A percentile compares a stretch with the other conserved stretches of the same genome.
Conservation (phyloP, 2,888 invertebrate species). For the Margaritifera margaritifera region DNA sequence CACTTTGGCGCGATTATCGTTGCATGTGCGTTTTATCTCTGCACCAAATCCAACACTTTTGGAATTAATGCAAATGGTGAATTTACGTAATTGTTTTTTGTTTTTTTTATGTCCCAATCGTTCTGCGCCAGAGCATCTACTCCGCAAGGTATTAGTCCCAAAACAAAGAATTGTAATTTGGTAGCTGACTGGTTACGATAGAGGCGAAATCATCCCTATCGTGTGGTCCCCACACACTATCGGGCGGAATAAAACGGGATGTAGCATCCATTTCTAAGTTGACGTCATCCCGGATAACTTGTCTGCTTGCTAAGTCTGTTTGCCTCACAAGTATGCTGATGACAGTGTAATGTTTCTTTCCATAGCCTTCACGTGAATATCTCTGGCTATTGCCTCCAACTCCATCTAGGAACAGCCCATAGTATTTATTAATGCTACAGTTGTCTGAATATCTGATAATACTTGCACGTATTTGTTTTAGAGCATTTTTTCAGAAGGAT, state of each 20-base stretch:
- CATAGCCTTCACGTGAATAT: conserved; percentile 6
- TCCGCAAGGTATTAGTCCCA: conserved; percentile 1
- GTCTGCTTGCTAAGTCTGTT: conserved; percentile 5
- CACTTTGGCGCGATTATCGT: conserved; percentile 5
- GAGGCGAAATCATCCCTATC: conserved; percentile 6
- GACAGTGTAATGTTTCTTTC: conserved; percentile 1
- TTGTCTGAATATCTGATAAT: conserved; percentile 6
- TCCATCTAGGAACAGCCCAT: too few relatives aligned
- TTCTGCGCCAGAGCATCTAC: conserved; percentile 10
- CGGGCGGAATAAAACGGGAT: conserved; percentile 3
- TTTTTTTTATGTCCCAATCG: conserved; percentile 7
- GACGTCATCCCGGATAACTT: conserved; percentile 4
- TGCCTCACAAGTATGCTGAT: conserved; percentile 2
- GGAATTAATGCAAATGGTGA: conserved; percentile 6
- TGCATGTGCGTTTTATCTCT: conserved; percentile 1
- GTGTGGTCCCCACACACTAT: conserved; percentile 10
- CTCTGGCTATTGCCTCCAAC: too few relatives aligned
- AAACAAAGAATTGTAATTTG: neutral
- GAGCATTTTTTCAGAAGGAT: conserved; percentile 2
- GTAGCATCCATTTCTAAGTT: conserved; percentile 9
- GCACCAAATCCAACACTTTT: neutral
- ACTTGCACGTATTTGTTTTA: conserved; percentile 5
- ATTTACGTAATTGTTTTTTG: conserved; percentile 12
- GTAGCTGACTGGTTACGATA: neutral
- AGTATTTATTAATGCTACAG: too few relatives aligned